Conservation (phyloP, 2,797 vertebrate genomes). For the Chloroceryle inda region DNA sequence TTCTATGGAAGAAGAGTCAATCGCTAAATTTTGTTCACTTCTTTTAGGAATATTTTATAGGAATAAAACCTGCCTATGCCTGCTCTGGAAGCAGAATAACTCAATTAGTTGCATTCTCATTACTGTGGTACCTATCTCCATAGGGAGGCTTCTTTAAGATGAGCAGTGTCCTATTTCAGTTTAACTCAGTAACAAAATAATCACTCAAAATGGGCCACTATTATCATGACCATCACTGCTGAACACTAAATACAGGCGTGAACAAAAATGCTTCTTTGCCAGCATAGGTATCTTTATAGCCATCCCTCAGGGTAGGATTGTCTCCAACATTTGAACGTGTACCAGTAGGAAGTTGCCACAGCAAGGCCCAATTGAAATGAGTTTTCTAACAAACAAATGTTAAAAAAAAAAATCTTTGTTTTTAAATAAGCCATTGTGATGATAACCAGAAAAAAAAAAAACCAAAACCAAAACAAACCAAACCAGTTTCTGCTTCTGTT, state of each 20-base stretch:
- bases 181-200: slow-evolving; percentile 54
- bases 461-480: no score
- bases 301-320: not conserved
- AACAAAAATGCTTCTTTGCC: not conserved
- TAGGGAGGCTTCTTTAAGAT: not conserved
- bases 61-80: not conserved
- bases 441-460: not conserved
- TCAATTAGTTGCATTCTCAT: slow-evolving; percentile 20
- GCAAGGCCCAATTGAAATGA: not conserved
- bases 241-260: slow-evolving; percentile 11
- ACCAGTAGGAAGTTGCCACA: fast-evolving
- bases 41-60: not conserved
- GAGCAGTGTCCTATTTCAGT: not conserved
- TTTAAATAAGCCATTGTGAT: not conserved
- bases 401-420: not conserved
- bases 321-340: not conserved
- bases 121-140: not conserved
- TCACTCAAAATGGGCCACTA: not conserved
- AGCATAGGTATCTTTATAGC: not conserved
- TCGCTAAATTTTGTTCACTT: not conserved
- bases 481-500: not conserved
- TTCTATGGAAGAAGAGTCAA: not conserved
- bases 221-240: not conserved
- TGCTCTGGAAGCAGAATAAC: slow-evolving; percentile 17
- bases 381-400: not conserved